Base-by-base conservation (phyloP, 2,113 vertebrate genomes). In the Passer montanus region DNA sequence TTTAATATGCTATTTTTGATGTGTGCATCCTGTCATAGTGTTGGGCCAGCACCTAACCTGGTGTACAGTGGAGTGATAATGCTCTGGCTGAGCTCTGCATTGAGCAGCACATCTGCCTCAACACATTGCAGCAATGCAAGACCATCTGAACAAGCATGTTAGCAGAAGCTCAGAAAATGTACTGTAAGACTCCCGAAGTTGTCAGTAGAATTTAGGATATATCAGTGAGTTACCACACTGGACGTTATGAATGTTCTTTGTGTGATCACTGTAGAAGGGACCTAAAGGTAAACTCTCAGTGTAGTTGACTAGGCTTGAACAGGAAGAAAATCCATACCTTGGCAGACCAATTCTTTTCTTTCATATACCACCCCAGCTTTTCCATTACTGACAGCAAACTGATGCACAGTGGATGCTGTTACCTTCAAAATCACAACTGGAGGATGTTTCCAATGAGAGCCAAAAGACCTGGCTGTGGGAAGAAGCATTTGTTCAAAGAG, bases 211-310 rank as follows among this genome's bases (percentile, higher is more conserved):
- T 78, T 64, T 47, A 37, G 60, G 21, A 75, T 30, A 7, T 47
- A 75, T 22, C 47, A 81, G 7, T 5, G 39, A 72, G 11, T 53
- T 35, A 53, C 16, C 24, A 67, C 18, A 15, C 35, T 52, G 16
- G 44, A 30, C 10, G 70, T 72, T 87, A 35, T 18, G 20, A 59
- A 84, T 58, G 39, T 9, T 50, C 6, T 64, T 76, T n/a, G 27
- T 0, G 0, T 33, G 30, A 67, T 68, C 56, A 52, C 37, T 0
- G 0, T 52, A 88, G 46, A 46, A 89, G 13, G 8, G 43, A 46
- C 53, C 24, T 50, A 49, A 43, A 66, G 9, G 46, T 58, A 46
- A 87, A 78, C 15, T 47, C 33, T 81, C 33, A 17, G 2, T 10
- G 24, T 14, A 60, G 15, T 22, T 64, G 33, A 60, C 18, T 30